A percentile compares a stretch with the other conserved stretches of the same genome.
Conservation (phyloP, 2,113 vertebrate genomes). For the Leptosomus discolor region DNA sequence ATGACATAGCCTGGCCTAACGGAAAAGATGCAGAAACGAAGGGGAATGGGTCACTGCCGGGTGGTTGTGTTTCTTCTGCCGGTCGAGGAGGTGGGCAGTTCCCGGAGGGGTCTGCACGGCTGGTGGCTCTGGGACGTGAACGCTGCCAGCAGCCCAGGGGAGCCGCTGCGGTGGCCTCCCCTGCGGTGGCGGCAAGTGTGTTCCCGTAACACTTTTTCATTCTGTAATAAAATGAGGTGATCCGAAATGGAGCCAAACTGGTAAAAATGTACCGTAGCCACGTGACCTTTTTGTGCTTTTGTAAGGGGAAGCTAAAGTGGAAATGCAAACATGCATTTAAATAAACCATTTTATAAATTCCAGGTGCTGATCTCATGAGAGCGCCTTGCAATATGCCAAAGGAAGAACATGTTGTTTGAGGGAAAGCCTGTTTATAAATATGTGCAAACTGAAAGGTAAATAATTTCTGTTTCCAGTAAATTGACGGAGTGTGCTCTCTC, state of each 20-base stretch:
- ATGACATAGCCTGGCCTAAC: not conserved
- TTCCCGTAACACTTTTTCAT: rapidly evolving
- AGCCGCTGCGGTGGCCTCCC: not conserved
- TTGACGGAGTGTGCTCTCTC: not conserved
- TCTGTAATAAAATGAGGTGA: not conserved
- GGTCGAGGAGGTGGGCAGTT: not conserved
- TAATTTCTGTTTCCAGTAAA: not conserved
- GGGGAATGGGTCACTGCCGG: rapidly evolving
- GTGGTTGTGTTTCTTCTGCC: not conserved
- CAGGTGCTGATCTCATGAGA: not conserved
- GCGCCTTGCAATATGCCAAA: not conserved
- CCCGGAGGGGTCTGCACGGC: not conserved
- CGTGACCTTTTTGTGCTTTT: not conserved
- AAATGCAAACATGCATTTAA: not conserved
- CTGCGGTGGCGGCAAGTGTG: not conserved
- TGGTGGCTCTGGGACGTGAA: not conserved
- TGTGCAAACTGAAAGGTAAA: not conserved
- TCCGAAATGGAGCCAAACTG: not conserved
- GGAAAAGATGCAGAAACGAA: not conserved
- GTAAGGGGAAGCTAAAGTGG: not conserved
- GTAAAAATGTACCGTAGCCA: rapidly evolving
- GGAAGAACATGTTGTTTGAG: not conserved
- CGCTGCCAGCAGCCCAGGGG: too few species aligned
- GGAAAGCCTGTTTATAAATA: not conserved
- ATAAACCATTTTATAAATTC: not conserved